Percentiles rank a stretch among this genome's conserved stretches.
phyloP scores from a whole-genome alignment of 2,888 invertebrate genomes.

The Caradrina clavipalpis region DNA sequence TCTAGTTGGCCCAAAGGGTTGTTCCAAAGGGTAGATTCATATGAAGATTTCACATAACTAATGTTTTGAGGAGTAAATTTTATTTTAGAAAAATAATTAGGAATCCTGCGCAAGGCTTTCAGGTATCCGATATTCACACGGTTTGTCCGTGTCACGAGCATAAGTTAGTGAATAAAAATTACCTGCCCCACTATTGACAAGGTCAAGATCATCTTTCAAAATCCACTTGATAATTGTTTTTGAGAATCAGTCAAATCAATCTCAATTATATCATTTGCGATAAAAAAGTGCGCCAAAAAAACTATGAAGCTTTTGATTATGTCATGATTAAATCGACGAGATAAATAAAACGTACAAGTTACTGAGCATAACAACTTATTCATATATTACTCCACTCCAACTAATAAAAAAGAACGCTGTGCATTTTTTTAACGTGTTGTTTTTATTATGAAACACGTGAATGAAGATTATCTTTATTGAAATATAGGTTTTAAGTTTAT shows the following conservation, averaged over 20 bases:
- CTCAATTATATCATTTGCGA: conserved; percentile 5
- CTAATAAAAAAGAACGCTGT: background rate
- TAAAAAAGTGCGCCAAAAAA: background rate
- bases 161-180: conserved; percentile 20
- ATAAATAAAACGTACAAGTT: background rate
- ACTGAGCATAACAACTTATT: background rate
- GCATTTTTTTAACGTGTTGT: background rate
- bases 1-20: too few relatives aligned
- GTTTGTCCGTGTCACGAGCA: too few relatives aligned
- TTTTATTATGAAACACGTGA: conserved; percentile 13
- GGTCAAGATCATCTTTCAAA: conserved; percentile 33
- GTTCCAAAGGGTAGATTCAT: too few relatives aligned
- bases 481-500: conserved; percentile 24
- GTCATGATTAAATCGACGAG: conserved; percentile 9
- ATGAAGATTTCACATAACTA: too few relatives aligned
- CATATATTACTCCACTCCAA: background rate
- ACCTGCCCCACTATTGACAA: conserved; percentile 28
- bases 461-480: conserved; percentile 5
- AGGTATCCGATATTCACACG: too few relatives aligned
- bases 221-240: background rate
- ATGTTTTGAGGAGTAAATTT: background rate
- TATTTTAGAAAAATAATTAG: too few relatives aligned
- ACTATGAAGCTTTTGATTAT: background rate
- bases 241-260: background rate
- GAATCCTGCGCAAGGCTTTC: too few relatives aligned